Evolutionary conservation across 2,888 invertebrate species (phyloP).

Genomic region (Arrhopalites spinosus): DNA sequence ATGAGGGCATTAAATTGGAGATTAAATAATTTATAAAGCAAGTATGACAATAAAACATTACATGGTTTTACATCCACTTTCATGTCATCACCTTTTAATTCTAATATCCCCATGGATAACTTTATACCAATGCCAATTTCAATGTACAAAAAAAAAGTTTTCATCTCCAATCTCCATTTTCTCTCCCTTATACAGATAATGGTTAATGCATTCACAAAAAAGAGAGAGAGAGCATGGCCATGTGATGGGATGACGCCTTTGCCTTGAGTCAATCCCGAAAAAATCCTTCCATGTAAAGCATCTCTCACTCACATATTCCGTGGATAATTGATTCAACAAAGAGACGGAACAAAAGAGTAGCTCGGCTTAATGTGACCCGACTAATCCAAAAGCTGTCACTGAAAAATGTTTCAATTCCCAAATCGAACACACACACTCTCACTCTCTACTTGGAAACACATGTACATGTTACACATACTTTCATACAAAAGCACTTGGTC

Average conservation of each 20-base stretch:
- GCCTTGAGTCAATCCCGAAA: neutral
- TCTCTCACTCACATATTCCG: neutral
- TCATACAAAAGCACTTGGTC: no score
- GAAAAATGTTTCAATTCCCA: constrained; percentile 31
- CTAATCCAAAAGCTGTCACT: constrained; percentile 16
- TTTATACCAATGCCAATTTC: neutral
- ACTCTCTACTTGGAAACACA: neutral
- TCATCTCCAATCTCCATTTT: no score
- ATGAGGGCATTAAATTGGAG: no score
- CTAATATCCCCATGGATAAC: neutral
- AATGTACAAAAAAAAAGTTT: neutral
- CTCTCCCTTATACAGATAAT: no score
- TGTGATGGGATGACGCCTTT: no score
- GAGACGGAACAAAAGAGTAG: neutral
- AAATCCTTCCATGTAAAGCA: neutral
- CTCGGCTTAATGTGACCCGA: constrained; percentile 2
- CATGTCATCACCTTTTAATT: no score
- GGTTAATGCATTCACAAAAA: no score
- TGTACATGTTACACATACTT: neutral
- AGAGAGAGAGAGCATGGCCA: no score
- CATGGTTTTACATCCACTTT: no score
- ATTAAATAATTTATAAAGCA: no score
- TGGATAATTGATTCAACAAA: constrained; percentile 26
- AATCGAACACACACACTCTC: neutral
- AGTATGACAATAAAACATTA: no score